phyloP scores from a whole-genome alignment of 2,888 invertebrate genomes.

The Drosophila neoperkinsi region DNA sequence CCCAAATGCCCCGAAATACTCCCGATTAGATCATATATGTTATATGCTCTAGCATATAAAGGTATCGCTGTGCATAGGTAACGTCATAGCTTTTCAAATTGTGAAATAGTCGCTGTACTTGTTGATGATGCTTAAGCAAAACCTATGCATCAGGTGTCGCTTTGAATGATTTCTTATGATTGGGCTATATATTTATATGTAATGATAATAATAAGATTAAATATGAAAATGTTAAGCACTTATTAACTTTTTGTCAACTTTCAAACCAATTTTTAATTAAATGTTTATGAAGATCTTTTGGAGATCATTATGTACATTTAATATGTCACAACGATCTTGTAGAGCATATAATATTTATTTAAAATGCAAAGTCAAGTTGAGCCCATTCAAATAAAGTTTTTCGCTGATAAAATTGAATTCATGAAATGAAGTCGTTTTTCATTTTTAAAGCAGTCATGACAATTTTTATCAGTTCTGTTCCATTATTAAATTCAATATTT shows the following conservation, averaged over 20 bases:
- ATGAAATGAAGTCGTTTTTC: not conserved
- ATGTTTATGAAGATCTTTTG: not conserved
- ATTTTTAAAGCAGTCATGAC: not conserved
- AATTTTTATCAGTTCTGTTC: not conserved
- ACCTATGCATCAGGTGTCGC: not conserved
- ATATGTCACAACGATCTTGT: not conserved
- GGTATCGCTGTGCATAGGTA: not conserved
- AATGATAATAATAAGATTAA: not conserved
- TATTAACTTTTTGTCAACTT: not conserved
- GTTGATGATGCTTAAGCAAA: not conserved
- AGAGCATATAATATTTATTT: no score
- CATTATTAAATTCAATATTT: no score
- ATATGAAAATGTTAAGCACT: not conserved
- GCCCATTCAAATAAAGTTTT: not conserved
- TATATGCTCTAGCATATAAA: not conserved
- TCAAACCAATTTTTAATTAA: not conserved
- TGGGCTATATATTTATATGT: no score
- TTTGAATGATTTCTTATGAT: not conserved
- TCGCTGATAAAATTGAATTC: not conserved
- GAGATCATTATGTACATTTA: not conserved
- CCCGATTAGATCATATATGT: not conserved
- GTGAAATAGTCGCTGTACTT: not conserved
- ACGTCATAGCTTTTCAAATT: not conserved
- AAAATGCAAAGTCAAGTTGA: not conserved
- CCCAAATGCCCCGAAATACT: not conserved